Evolutionary conservation across 2,888 invertebrate genomes (phyloP), one percentile per base, ranked within the genome.

Genomic region (Phragmatobia fuliginosa): DNA sequence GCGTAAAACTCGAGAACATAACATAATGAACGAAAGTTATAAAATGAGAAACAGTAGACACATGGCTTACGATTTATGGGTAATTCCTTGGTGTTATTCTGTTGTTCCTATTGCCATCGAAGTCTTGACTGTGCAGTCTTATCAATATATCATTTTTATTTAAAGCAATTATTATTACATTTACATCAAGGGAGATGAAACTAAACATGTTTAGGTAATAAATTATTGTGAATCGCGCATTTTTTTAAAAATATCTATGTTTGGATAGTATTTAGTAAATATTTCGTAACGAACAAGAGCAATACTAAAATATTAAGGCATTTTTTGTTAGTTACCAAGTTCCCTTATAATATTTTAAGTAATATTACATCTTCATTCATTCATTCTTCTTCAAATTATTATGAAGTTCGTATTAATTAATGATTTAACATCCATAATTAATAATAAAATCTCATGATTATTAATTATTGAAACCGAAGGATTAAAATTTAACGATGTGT

Each of bases 401-500:
- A 3, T 49, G 6, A 41, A 41, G 18, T 18, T 41, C 16, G 18
- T 16, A 45, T 45, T 21, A 45, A 45, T 45, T 45, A 45, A 21
- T 16, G 21, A n/a, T 8, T n/a, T n/a, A 49, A 49, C 8, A 49
- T 16, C 18, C 18, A 2, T 49, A 10, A 49, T n/a, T n/a, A 49
- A 49, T n/a, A 49, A 49, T 49, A n/a, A 2, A 3, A n/a, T 11
- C 11, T 25, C 11, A 25, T 52, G 25, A 52, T 52, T 52, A 25
- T 49, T 10, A 8, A 25, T 14, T 52, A 25, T 11, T 52, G 25
- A n/a, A 25, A 11, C 25, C 6, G 25, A 25, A 11, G 52, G 52
- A 52, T 52, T 52, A 52, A 10, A 52, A 56, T 56, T 25, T 52
- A 52, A 52, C 52, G 25, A 52, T 25, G 52, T 52, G n/a, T 52